Conservation (phyloP, 2,797 vertebrate species). For the Hippopotamyrus pictus region DNA sequence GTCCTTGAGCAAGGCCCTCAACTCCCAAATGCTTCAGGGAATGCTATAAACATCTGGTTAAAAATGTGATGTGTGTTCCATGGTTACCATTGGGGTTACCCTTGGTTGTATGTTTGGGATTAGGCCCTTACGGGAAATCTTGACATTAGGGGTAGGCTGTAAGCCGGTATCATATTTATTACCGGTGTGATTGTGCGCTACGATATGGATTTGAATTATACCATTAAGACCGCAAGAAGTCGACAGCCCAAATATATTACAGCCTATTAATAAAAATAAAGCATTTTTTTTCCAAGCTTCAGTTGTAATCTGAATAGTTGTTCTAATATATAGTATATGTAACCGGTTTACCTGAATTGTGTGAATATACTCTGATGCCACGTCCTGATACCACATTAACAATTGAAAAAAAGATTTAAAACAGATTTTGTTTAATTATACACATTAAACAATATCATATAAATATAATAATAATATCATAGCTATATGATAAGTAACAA, state of each 20-base stretch:
- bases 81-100: not conserved
- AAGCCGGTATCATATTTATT: not conserved
- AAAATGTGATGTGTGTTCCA: not conserved
- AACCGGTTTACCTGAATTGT: too few relatives aligned
- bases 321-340: not conserved
- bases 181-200: too few relatives aligned
- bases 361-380: too few relatives aligned
- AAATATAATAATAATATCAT: too few relatives aligned
- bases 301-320: not conserved
- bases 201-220: too few relatives aligned
- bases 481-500: too few relatives aligned
- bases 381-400: too few relatives aligned
- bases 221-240: not conserved
- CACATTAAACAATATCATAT: too few relatives aligned
- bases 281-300: not conserved
- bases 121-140: not conserved
- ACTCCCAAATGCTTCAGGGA: not conserved
- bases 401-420: too few relatives aligned
- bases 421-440: too few relatives aligned
- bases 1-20: not conserved
- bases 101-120: not conserved
- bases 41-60: not conserved
- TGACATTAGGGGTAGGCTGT: not conserved
- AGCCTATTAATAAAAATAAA: not conserved
- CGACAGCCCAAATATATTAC: not conserved